phyloP scores from a whole-genome alignment of 2,888 invertebrate genomes.

The Agrotis segetum region DNA sequence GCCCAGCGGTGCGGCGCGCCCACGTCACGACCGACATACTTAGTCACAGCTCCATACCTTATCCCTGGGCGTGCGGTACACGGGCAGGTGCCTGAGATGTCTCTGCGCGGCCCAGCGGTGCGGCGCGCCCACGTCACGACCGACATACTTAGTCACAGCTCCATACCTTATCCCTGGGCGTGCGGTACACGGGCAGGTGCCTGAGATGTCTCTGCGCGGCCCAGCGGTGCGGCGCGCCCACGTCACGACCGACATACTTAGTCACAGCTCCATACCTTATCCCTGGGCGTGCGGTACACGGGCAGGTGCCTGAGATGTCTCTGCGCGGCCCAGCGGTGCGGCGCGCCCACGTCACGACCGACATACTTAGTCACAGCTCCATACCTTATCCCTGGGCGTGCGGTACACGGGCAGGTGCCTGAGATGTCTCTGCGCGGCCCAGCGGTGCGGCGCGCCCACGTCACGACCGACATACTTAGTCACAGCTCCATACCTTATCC shows the following conservation, averaged over 20 bases:
- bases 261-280: slow-evolving; percentile 87
- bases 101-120: slow-evolving; percentile 97
- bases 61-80: slow-evolving; percentile 97
- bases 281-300: slow-evolving; percentile 97
- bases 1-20: slow-evolving; percentile 94
- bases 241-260: slow-evolving; percentile 27
- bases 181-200: slow-evolving; percentile 97
- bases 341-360: slow-evolving; percentile 79
- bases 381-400: slow-evolving; percentile 94
- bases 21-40: slow-evolving; percentile 40
- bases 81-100: slow-evolving; percentile 96
- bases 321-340: slow-evolving; percentile 96
- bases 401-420: slow-evolving; percentile 97
- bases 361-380: too few relatives aligned
- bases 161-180: slow-evolving; percentile 93
- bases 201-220: slow-evolving; percentile 98
- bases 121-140: slow-evolving; percentile 80
- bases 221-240: slow-evolving; percentile 92
- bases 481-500: slow-evolving; percentile 91
- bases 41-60: slow-evolving; percentile 70
- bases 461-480: slow-evolving; percentile 21
- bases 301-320: slow-evolving; percentile 96
- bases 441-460: slow-evolving; percentile 91
- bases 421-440: slow-evolving; percentile 98
- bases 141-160: slow-evolving; percentile 18